A percentile compares a stretch with the other conserved stretches of the same genome.
Evolutionary conservation across 2,113 vertebrate genomes (phyloP).

Genomic region (Ochotona curzoniae): DNA sequence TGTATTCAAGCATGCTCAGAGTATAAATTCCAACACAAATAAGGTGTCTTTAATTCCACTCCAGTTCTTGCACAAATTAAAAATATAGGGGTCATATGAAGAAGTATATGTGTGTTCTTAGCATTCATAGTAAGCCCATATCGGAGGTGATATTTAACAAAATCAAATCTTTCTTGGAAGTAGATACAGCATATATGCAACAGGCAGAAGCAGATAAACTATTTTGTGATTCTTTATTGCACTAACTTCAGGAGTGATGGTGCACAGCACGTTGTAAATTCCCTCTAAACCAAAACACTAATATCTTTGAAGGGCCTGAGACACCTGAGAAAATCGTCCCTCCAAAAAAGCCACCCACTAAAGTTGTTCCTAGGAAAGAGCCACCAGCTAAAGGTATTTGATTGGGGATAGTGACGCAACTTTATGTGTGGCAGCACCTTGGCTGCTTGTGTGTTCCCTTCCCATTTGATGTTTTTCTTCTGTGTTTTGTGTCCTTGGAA

Average conservation of each 20-base stretch:
- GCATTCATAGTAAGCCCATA: neutral
- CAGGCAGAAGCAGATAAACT: neutral
- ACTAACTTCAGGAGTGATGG: constrained; percentile 26
- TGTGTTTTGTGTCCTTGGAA: constrained; percentile 56
- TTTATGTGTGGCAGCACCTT: neutral
- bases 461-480: constrained; percentile 51
- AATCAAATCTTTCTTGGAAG: constrained; percentile 3
- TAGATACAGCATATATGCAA: neutral
- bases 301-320: constrained; percentile 88
- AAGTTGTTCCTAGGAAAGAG: constrained; percentile 82
- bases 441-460: neutral
- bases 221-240: neutral
- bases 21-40: neutral
- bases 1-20: constrained; percentile 22
- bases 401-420: constrained; percentile 28
- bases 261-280: constrained; percentile 18
- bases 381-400: constrained; percentile 86
- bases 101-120: neutral
- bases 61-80: constrained; percentile 4
- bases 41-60: neutral
- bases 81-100: neutral
- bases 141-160: constrained; percentile 22
- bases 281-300: constrained; percentile 76
- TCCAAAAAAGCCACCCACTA: constrained; percentile 79
- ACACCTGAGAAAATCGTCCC: constrained; percentile 84